phyloP scores from a whole-genome alignment of 2,888 invertebrate species.

The Pyrochroa serraticornis region DNA sequence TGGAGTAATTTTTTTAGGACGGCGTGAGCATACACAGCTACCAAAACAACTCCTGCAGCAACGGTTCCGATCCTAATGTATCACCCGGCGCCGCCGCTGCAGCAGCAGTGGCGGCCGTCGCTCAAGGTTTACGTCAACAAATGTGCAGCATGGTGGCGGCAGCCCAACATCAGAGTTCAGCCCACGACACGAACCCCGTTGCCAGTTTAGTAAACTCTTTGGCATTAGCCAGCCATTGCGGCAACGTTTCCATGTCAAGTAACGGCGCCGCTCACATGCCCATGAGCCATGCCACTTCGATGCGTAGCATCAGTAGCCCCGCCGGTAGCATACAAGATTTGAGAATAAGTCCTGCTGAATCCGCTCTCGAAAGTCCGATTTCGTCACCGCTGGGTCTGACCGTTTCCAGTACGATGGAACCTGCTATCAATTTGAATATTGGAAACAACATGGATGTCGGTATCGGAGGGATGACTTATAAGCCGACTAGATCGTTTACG shows the following conservation, averaged over 20 bases:
- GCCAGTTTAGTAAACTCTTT: conserved; percentile 56
- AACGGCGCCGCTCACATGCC: conserved; percentile 55
- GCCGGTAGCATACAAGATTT: conserved; percentile 59
- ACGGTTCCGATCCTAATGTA: conserved; percentile 64
- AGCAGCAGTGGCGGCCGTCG: conserved; percentile 85
- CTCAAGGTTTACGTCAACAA: conserved; percentile 83
- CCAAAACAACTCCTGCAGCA: conserved; percentile 64
- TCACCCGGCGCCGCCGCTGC: conserved; percentile 78
- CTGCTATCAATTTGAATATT: conserved; percentile 54
- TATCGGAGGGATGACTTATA: conserved; percentile 69
- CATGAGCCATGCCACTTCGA: conserved; percentile 53
- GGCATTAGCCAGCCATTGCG: conserved; percentile 56
- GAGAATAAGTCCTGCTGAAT: conserved; percentile 59
- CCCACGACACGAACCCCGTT: conserved; percentile 56
- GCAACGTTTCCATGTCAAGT: conserved; percentile 50
- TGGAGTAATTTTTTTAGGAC: conserved; percentile 59
- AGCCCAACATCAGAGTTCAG: conserved; percentile 63
- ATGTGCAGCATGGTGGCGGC: conserved; percentile 85
- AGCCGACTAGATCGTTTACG: conserved; percentile 68
- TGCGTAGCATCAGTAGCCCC: conserved; percentile 58
- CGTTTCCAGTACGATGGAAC: conserved; percentile 59
- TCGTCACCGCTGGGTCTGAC: conserved; percentile 68
- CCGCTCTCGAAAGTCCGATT: conserved; percentile 64
- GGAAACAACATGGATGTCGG: conserved; percentile 64
- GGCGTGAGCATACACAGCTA: conserved; percentile 65